Conservation (phyloP, 2,113 vertebrate species). For the Nycticorax nycticorax region DNA sequence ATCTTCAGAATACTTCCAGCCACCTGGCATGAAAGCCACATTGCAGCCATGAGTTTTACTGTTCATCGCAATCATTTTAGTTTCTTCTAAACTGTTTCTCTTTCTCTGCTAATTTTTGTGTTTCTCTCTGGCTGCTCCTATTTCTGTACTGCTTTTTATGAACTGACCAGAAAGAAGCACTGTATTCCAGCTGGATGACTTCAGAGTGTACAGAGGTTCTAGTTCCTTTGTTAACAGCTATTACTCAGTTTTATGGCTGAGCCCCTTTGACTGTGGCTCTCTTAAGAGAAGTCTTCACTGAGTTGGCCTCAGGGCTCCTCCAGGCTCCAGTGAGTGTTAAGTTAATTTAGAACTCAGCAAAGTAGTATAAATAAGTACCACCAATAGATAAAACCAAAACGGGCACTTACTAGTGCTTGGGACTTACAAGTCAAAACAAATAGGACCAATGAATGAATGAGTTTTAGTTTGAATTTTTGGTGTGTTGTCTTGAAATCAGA, state of each 20-base stretch:
- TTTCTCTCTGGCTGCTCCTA: background rate
- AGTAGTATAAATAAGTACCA: background rate
- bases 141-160: background rate
- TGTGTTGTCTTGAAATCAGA: background rate
- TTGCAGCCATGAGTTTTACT: background rate
- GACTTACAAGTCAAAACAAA: background rate
- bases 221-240: background rate
- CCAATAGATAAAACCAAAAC: background rate
- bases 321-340: background rate
- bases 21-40: background rate
- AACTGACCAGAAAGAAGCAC: background rate
- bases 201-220: background rate
- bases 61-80: background rate
- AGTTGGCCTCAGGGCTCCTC: background rate
- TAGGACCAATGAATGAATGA: rapidly evolving
- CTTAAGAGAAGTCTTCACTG: background rate
- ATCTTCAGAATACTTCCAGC: background rate
- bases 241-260: background rate
- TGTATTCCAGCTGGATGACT: background rate
- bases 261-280: background rate
- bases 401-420: background rate
- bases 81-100: background rate
- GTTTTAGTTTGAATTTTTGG: background rate
- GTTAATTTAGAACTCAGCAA: background rate
- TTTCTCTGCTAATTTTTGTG: background rate